phyloP scores from a whole-genome alignment of 2,797 vertebrate species.

The Scleropages formosus region DNA sequence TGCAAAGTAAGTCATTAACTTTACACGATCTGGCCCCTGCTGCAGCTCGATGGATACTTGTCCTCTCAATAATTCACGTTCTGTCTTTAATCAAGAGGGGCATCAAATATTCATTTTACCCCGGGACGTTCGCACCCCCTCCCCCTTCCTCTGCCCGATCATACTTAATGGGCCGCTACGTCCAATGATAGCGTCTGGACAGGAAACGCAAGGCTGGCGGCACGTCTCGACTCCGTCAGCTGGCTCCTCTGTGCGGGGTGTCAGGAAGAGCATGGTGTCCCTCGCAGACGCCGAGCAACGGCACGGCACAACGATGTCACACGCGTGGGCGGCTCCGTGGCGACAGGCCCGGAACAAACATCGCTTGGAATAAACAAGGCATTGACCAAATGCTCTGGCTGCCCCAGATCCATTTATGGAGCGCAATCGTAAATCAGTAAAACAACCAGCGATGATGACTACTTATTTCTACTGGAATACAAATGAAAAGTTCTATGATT shows the following conservation, averaged over 20 bases:
- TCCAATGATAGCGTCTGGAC: slow-evolving; percentile 41
- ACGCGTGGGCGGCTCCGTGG: neutral
- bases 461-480: too few species aligned
- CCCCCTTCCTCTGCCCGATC: slow-evolving; percentile 46
- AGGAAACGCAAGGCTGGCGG: neutral
- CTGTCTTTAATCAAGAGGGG: slow-evolving; percentile 69
- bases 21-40: slow-evolving; percentile 54
- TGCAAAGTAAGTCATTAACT: slow-evolving; percentile 62
- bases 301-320: neutral
- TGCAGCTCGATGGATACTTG: slow-evolving; percentile 59
- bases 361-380: neutral
- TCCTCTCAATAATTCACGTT: slow-evolving; percentile 70
- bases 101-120: slow-evolving; percentile 66
- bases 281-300: neutral
- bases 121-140: slow-evolving; percentile 44
- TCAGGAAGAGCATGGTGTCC: neutral
- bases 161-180: slow-evolving; percentile 37
- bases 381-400: neutral
- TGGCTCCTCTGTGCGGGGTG: neutral
- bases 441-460: too few species aligned
- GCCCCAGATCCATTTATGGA: neutral
- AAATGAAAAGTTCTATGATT: too few species aligned
- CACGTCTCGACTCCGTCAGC: neutral
- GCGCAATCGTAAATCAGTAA: too few species aligned
- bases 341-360: neutral